Conservation (phyloP, 2,797 vertebrate species). For the Pseudomugil gertrudae region DNA sequence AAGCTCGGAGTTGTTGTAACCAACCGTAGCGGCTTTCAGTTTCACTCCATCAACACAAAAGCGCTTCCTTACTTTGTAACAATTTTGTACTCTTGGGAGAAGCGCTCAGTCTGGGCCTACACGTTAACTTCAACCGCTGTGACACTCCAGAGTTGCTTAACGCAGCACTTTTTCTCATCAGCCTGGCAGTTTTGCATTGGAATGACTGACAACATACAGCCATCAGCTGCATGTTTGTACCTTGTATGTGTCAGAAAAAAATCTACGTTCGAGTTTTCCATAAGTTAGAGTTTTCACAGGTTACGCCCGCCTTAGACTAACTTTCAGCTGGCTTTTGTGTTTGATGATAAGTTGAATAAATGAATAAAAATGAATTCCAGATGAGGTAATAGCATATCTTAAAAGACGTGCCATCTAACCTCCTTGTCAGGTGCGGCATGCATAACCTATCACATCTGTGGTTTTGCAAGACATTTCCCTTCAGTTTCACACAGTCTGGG, state of each 20-base stretch:
- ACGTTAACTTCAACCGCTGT: conserved; percentile 68
- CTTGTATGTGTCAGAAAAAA: conserved; percentile 50
- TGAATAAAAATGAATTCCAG: conserved; percentile 55
- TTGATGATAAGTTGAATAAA: conserved; percentile 55
- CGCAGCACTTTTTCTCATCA: conserved; percentile 66
- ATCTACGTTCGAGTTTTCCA: conserved; percentile 45
- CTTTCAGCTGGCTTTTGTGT: conserved; percentile 45
- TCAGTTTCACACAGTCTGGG: conserved; percentile 24
- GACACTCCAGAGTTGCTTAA: conserved; percentile 68
- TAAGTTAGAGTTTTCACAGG: conserved; percentile 50
- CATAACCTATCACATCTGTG: conserved; percentile 39
- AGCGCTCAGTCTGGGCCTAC: conserved; percentile 55
- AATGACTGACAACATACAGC: conserved; percentile 69
- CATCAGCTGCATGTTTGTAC: conserved; percentile 65
- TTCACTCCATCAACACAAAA: conserved; percentile 73
- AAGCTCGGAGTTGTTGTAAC: conserved; percentile 57
- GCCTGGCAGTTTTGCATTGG: conserved; percentile 54
- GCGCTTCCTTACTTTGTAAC: conserved; percentile 74
- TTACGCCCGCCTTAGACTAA: conserved; percentile 30
- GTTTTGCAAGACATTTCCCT: conserved; percentile 27
- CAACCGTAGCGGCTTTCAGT: conserved; percentile 56
- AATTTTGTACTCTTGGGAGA: conserved; percentile 72
- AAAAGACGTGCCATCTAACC: conserved; percentile 31
- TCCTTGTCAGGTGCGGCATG: conserved; percentile 18
- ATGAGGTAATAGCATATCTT: conserved; percentile 37